These are phyloP conservation scores for Phenganax stokvisi DNA, from an alignment of 92 coral and sea anemone genomes.

Conservation along the genomic window DNA sequence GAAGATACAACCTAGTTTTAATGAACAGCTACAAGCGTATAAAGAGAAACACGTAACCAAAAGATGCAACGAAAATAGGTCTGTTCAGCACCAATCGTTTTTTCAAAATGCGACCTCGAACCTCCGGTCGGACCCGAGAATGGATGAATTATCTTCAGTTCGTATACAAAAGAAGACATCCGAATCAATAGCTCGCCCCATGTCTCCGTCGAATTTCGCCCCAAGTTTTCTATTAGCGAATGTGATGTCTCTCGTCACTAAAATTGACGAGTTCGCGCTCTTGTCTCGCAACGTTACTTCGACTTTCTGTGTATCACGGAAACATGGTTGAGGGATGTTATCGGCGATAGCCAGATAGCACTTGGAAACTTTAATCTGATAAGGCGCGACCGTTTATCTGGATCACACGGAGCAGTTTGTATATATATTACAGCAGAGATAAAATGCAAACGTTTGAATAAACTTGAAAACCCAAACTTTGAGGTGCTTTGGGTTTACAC, in stretches of 20 bases:
- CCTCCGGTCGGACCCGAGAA: no score
- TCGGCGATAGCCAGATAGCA: constrained; percentile 18
- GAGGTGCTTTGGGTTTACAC: constrained; percentile 22
- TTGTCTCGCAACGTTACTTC: constrained; percentile 6
- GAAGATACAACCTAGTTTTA: no score
- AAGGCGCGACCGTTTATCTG: constrained; percentile 6
- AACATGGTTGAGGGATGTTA: constrained; percentile 29
- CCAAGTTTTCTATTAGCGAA: constrained; percentile 27
- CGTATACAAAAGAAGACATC: no score
- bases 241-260: constrained; percentile 26
- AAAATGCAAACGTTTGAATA: constrained; percentile 7
- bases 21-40: no score
- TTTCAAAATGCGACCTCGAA: no score
- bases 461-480: constrained; percentile 10
- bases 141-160: no score
- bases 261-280: constrained; percentile 24
- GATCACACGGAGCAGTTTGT: constrained; percentile 22
- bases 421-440: constrained; percentile 2
- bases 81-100: no score
- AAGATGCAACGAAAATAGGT: no score
- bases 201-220: neutral
- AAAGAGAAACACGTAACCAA: no score
- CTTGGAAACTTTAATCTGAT: neutral
- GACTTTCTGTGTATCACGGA: constrained; percentile 13
- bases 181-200: no score